phyloP scores from a whole-genome alignment of 2,797 vertebrate genomes.

The Chiloscyllium punctatum region DNA sequence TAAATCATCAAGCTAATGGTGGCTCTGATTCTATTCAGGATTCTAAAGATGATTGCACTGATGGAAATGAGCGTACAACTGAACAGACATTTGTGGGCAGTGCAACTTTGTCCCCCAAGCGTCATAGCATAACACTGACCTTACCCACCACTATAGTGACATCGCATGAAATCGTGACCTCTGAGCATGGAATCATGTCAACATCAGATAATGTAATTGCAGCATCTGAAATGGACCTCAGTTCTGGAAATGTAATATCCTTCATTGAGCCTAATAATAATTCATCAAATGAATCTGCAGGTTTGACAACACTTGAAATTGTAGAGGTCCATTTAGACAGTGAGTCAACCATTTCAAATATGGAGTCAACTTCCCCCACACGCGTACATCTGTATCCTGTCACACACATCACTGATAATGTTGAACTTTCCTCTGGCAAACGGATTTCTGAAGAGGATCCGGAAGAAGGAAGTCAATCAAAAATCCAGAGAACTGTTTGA shows the following conservation, averaged over 20 bases:
- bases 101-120: background rate
- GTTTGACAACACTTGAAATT: constrained; percentile 42
- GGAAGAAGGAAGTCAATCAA: constrained; percentile 38
- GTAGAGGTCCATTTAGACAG: constrained; percentile 43
- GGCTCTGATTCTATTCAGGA: background rate
- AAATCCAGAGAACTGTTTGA: constrained; percentile 46
- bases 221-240: constrained; percentile 3
- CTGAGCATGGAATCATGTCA: constrained; percentile 17
- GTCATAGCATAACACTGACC: constrained; percentile 36
- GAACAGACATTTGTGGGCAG: background rate
- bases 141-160: constrained; percentile 25
- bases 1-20: background rate
- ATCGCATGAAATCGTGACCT: constrained; percentile 26
- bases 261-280: constrained; percentile 35
- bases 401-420: constrained; percentile 39
- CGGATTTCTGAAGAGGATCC: constrained; percentile 41
- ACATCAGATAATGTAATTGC: background rate
- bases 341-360: constrained; percentile 40
- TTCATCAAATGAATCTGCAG: constrained; percentile 18
- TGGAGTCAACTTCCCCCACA: constrained; percentile 39
- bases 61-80: background rate
- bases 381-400: constrained; percentile 33
- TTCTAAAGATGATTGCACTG: background rate
- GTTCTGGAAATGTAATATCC: constrained; percentile 38
- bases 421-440: constrained; percentile 41